Conservation (phyloP, 1,140 invertebrate species). For the Elymnias hypermnestra region DNA sequence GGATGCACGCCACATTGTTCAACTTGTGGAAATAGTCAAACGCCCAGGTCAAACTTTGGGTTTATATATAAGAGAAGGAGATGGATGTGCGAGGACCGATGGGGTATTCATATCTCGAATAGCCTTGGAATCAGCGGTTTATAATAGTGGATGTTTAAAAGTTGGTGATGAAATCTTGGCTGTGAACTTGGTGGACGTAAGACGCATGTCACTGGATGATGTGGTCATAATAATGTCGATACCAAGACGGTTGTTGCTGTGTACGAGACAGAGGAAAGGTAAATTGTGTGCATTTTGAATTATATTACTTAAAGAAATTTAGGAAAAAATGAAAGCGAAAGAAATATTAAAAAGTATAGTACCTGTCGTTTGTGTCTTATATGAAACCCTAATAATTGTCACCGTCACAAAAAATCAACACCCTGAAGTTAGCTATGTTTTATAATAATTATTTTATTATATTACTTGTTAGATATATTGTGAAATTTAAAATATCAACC, state of each 20-base stretch:
- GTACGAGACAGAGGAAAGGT: constrained; percentile 88
- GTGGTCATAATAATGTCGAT: constrained; percentile 99
- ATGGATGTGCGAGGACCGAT: constrained; percentile 93
- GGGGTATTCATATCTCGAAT: constrained; percentile 99
- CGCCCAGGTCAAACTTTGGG: constrained; percentile 98
- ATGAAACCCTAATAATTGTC: too few species aligned
- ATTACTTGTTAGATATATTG: too few species aligned
- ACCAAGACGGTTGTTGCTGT: constrained; percentile 94
- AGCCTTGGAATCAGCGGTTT: constrained; percentile 96
- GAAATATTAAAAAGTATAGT: too few species aligned
- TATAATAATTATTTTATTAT: too few species aligned
- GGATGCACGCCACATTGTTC: constrained; percentile 88
- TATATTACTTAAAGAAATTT: too few species aligned
- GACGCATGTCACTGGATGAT: constrained; percentile 98
- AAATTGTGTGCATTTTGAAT: too few species aligned
- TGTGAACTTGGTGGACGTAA: constrained; percentile 98
- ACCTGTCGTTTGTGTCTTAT: too few species aligned
- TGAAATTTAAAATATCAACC: too few species aligned
- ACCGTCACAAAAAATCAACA: too few species aligned
- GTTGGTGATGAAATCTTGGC: constrained; percentile 99
- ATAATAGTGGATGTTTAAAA: constrained; percentile 96
- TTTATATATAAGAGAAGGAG: constrained; percentile 97
- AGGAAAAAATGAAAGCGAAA: too few species aligned
- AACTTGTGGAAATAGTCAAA: constrained; percentile 99
- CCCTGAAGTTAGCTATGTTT: too few species aligned